Base-by-base conservation (phyloP, 2,888 invertebrate genomes). In the Sphinx pinastri region DNA sequence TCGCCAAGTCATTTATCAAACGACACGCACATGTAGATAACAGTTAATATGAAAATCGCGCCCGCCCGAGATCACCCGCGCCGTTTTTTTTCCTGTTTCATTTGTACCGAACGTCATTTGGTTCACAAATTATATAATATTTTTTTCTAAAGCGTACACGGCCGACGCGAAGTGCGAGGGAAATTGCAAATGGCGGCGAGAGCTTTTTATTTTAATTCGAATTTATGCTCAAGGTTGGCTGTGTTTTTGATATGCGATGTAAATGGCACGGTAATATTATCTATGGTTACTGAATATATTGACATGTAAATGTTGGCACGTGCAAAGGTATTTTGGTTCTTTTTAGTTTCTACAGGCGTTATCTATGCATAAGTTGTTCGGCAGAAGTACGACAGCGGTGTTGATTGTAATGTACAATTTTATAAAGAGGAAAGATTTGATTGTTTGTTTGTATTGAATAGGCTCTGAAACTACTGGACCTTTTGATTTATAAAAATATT, bases 181-280 rank as follows among this genome's bases (percentile, higher is more conserved):
- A 63, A 63, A 63, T 63, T 63, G 63, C 49, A 63, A 63, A 63
- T 63, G 63, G 47, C 49, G 63, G 47, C 47, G 58, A 16, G 5
- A 16, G 60, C 19, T 63, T 63, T 60, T 63, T 63, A 63, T 63
- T 63, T 63, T 63, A 63, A 63, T 63, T 63, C 49, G 19, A 19
- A 63, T 63, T 63, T 63, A 63, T 63, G 19, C 49, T 49, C 63
- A 63, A 63, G 49, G 63, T 49, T 12, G 49, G 2, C 11, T 19
- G 55, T 16, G 55, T 55, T 19, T 16, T 19, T 55, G 19, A 55
- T 55, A 11, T 4, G 58, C 7, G 58, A 31, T 58, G 12, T 51
- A 14, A 51, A 51, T 51, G n/a, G n/a, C n/a, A n/a, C n/a, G n/a
- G n/a, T n/a, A n/a, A n/a, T n/a, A n/a, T n/a, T n/a, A 25, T 25